Evolutionary conservation across 1,140 invertebrate genomes (phyloP), one percentile per base, ranked within the genome.

Genomic region (Leptoteleia sp.): DNA sequence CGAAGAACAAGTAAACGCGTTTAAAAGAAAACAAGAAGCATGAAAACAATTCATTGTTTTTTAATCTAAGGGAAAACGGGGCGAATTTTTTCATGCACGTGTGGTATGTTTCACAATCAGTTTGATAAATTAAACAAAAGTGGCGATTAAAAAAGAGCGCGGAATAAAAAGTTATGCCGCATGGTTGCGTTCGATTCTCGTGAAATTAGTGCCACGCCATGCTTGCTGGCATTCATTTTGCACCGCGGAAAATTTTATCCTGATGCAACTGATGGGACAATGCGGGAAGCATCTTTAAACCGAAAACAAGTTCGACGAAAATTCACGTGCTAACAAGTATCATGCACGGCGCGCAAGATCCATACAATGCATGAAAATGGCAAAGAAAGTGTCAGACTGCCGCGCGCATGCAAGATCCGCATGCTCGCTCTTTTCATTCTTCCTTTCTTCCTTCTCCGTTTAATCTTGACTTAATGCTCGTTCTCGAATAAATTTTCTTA

Each of bases 271-370:
- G 48, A 64, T 64, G 62, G 64, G 27, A 55, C 50, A 70, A 64
- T 64, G 19, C 12, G 17, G 31, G 54, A 65, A 65, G 50, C 61
- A 35, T 38, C n/a, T 64, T 27, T 45, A 75, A 54, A 67, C 52
- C 67, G 54, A 12, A 67, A 75, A 54, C 62, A 54, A 59, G 61
- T 75, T 59, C 15, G 38, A 54, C 45, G 42, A n/a, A 67, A 67
- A 54, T 61, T 64, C 54, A 67, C 47, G 40, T 59, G 37, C 61
- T 67, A 64, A 75, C 37, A 45, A 65, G 31, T 65, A 75, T 31
- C 52, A 59, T 65, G 71, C 50, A 61, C 8, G 4, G 16, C 15
- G 47, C 47, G 31, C 16, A 0, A 45, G 27, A 43, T 67, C 25
- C 29, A 38, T 17, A 17, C 7, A 64, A 33, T 62, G 15, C 38